Evolutionary conservation across 2,797 vertebrate species (phyloP), one percentile per base, ranked within the genome.

Genomic region (Urocyon cinereoargenteus): DNA sequence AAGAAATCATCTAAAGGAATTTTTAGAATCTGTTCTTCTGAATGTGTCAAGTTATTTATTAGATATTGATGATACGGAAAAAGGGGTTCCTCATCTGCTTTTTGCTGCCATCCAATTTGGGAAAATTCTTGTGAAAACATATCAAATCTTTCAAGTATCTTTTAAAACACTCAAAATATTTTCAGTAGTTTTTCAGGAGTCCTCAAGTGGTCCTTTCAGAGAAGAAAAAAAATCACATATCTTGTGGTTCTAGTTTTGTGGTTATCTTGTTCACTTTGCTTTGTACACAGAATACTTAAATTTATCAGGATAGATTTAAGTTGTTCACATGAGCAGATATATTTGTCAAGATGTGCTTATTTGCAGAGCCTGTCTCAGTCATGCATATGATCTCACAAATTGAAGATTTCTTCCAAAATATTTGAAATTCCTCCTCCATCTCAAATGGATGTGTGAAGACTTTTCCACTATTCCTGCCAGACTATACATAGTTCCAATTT

Each of bases 361-460:
- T 92, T 95, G 79, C 26, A 96, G 45, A 96, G 77, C 64, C 85
- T 94, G 68, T 88, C 53, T 78, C 36, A 57, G 57, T 94, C 86
- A 83, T 83, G 51, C 51, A 45, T 92, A 53, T 72, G 66, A 66
- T 84, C 90, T 97, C 34, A 91, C 55, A 96, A 78, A 91, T 78
- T 73, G 82, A 95, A 91, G 89, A 70, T 77, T 86, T 96, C 62
- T 94, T 96, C 75, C 90, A 95, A 97, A 97, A 97, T 97, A 95
- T 57, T 97, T 97, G 90, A 94, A 94, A 97, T 97, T 97, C 66
- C 96, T 97, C 86, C 70, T 97, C 53, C 45, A 95, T 59, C 90
- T 91, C 49, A 81, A 81, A 89, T 90, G 79, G 45, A 64, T 95
- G 59, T 95, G 40, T 95, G 70, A 96, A 93, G 91, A 94, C 75